Conservation (phyloP, 1,140 invertebrate species). For the Plectus sambesii region DNA sequence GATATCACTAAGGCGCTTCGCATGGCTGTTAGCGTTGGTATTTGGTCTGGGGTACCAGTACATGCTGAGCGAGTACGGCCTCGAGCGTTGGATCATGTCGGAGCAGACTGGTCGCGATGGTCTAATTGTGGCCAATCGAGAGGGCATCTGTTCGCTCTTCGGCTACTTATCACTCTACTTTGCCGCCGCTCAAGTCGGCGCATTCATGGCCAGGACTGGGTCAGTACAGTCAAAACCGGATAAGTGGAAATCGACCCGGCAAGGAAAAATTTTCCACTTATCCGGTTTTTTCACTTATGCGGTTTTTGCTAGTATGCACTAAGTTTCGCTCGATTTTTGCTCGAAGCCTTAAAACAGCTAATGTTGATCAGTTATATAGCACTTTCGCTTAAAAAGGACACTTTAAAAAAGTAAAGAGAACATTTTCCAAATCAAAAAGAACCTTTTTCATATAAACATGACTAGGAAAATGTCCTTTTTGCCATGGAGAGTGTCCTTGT, state of each 20-base stretch:
- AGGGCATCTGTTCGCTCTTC: conserved; percentile 68
- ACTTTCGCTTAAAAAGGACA: conserved; percentile 2
- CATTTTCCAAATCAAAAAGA: no score
- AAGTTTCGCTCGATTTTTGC: no score
- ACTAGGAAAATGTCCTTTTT: no score
- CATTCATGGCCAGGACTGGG: conserved; percentile 10
- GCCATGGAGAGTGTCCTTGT: no score
- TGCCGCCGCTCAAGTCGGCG: conserved; percentile 10
- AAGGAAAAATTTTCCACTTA: not conserved
- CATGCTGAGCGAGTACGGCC: conserved; percentile 52
- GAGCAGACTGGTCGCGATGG: conserved; percentile 47
- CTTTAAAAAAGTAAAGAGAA: no score
- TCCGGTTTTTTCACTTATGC: conserved; percentile 1
- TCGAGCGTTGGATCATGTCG: conserved; percentile 63
- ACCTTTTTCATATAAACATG: no score
- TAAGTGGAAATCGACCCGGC: not conserved
- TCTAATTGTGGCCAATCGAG: conserved; percentile 69
- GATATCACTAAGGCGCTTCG: conserved; percentile 48
- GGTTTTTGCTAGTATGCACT: not conserved
- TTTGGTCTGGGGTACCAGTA: conserved; percentile 61
- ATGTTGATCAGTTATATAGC: not conserved
- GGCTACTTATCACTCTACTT: conserved; percentile 70
- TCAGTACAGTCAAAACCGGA: no score
- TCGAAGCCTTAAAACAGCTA: not conserved
- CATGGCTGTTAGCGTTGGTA: conserved; percentile 51